Evolutionary conservation across 2,888 invertebrate genomes (phyloP).

Genomic region (Parelbella ahira): DNA sequence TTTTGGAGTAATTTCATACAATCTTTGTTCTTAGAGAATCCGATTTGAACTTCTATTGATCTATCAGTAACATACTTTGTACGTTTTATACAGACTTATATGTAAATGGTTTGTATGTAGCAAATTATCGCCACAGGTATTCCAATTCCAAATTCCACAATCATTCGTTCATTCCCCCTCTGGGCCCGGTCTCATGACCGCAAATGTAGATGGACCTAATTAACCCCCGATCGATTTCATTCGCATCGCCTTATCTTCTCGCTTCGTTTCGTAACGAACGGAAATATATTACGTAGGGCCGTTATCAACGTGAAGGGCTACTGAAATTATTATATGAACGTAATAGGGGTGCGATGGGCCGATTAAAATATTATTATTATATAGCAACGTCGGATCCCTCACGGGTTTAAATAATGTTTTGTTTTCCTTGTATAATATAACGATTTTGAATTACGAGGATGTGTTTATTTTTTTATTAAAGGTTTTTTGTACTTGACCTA

Average conservation of each 20-base stretch:
- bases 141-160: slow-evolving; percentile 1
- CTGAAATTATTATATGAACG: slow-evolving; percentile 19
- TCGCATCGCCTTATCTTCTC: slow-evolving; percentile 35
- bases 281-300: slow-evolving; percentile 20
- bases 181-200: slow-evolving; percentile 30
- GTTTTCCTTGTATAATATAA: too few species aligned
- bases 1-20: too few species aligned
- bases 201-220: slow-evolving; percentile 55
- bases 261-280: slow-evolving; percentile 22
- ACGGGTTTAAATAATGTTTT: too few species aligned
- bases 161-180: slow-evolving; percentile 2
- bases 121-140: slow-evolving; percentile 11
- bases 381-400: too few species aligned
- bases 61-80: too few species aligned
- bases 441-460: too few species aligned
- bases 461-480: too few species aligned
- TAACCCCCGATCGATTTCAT: slow-evolving; percentile 49
- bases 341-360: slow-evolving; percentile 1
- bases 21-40: too few species aligned
- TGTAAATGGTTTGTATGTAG: too few species aligned
- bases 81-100: too few species aligned
- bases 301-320: slow-evolving; percentile 13
- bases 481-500: too few species aligned
- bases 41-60: too few species aligned
- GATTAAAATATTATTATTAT: slow-evolving; percentile 1